These are phyloP conservation scores for Lathronympha strigana DNA, from an alignment of 2,888 invertebrate genomes.

Conservation along the genomic window DNA sequence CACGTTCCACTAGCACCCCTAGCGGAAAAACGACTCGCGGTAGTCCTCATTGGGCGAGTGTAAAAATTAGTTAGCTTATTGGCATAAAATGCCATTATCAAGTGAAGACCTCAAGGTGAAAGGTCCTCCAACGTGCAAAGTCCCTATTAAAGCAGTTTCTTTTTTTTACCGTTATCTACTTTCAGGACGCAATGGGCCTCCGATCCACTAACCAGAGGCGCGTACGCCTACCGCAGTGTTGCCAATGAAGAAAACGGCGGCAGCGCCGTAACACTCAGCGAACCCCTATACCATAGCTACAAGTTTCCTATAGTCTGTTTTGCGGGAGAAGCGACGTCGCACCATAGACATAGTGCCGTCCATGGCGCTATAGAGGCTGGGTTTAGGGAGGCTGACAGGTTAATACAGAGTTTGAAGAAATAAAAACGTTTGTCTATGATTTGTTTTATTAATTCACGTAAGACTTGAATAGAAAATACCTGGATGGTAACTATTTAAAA, in stretches of 20 bases:
- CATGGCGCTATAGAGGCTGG: constrained; percentile 91
- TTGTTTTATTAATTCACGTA: not conserved
- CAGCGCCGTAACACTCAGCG: constrained; percentile 80
- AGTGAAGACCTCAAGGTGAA: no score
- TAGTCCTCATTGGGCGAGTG: no score
- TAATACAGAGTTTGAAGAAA: constrained; percentile 63
- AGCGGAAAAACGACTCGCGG: no score
- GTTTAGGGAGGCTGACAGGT: constrained; percentile 87
- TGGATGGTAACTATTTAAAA: not conserved
- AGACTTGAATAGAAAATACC: no score
- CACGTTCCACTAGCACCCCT: no score
- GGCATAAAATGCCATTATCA: no score
- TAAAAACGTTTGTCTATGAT: constrained; percentile 3
- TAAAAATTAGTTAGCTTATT: no score
- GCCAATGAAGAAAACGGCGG: constrained; percentile 82
- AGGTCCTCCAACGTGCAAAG: no score
- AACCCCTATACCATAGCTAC: constrained; percentile 73
- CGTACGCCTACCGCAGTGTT: constrained; percentile 86
- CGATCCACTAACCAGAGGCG: constrained; percentile 85
- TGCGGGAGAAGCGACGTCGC: constrained; percentile 88
- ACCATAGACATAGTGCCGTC: constrained; percentile 86
- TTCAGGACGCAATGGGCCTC: constrained; percentile 87
- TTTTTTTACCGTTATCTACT: constrained; percentile 43
- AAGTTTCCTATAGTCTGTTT: constrained; percentile 84
- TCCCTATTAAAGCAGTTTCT: no score